phyloP scores from a whole-genome alignment of 2,888 invertebrate genomes.

The Stegophylla sp. region DNA sequence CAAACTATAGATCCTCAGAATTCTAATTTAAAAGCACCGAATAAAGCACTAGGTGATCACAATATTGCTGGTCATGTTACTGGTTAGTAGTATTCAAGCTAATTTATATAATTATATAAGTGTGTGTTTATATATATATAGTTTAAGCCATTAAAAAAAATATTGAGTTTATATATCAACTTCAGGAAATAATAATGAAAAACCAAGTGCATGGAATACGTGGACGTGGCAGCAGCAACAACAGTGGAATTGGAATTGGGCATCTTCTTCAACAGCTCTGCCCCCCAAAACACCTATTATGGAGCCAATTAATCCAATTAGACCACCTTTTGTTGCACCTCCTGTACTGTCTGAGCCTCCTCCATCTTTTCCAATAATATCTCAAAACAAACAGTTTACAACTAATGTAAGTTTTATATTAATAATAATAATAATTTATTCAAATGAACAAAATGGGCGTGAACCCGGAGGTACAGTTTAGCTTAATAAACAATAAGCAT shows the following conservation, averaged over 20 bases:
- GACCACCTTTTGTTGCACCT: slow-evolving; percentile 29
- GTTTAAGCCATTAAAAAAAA: neutral
- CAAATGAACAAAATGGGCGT: neutral
- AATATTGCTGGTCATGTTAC: neutral
- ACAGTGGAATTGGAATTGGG: slow-evolving; percentile 53
- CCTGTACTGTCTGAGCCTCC: slow-evolving; percentile 34
- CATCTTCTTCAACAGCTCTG: slow-evolving; percentile 3
- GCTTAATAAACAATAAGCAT: neutral
- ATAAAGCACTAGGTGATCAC: slow-evolving; percentile 61
- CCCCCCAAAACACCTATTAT: slow-evolving; percentile 20
- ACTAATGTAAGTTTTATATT: slow-evolving; percentile 44
- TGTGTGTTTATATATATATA: too few relatives aligned
- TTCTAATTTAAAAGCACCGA: slow-evolving; percentile 11
- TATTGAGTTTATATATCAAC: neutral
- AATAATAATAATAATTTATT: too few relatives aligned
- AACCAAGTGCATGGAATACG: slow-evolving; percentile 48
- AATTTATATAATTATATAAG: neutral
- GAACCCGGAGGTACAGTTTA: neutral
- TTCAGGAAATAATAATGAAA: slow-evolving; percentile 45
- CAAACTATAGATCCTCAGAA: slow-evolving; percentile 6
- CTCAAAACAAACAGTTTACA: slow-evolving; percentile 16
- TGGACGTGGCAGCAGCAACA: slow-evolving; percentile 51
- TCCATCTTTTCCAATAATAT: slow-evolving; percentile 8
- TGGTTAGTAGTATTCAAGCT: neutral
- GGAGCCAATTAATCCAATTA: slow-evolving; percentile 26